Evolutionary conservation across 2,113 vertebrate species (phyloP), one percentile per base, ranked within the genome.

Genomic region (Antennarius striatus): DNA sequence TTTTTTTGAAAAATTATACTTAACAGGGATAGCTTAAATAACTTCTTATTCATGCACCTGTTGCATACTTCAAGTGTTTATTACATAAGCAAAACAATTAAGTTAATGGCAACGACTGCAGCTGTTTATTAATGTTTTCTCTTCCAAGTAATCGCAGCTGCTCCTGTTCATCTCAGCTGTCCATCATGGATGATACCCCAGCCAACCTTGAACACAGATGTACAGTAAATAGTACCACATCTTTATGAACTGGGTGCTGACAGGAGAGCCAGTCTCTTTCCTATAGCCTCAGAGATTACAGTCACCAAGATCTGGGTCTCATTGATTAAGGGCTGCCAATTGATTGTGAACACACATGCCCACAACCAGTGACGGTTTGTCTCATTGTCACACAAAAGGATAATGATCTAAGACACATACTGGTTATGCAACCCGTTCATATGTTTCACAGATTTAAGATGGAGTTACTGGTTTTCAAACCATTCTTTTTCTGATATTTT

Each of bases 141-240:
- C 10, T 47, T 59, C 42, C 28, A 4, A 54, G 51, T 51, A 46
- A 71, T 75, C 58, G 17, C 79, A 89, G 75, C 75, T 90, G 81
- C 60, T 56, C 10, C 48, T 11, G 62, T 28, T 59, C 70, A 16
- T 76, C 56, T 59, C 56, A 36, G 63, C 73, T 62, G 57, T 50
- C 29, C 29, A 10, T 70, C 16, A 55, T 32, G 58, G 16, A 45
- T 11, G 12, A 47, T 54, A 28, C 7, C 60, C 17, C 43, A 4
- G 3, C 43, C 49, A n/a, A 63, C 82, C 77, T 68, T 70, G 49
- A 71, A 64, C 50, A 40, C 80, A 70, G 74, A 73, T 50, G 68
- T 71, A n/a, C n/a, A n/a, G n/a, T n/a, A 80, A 78, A 85, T 75
- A 63, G 77, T 63, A 40, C 46, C 48, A 16, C 48, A 13, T 69